A percentile compares a stretch with the other conserved stretches of the same genome.
Conservation (phyloP, 2,113 vertebrate genomes). For the Gymnogyps californianus region DNA sequence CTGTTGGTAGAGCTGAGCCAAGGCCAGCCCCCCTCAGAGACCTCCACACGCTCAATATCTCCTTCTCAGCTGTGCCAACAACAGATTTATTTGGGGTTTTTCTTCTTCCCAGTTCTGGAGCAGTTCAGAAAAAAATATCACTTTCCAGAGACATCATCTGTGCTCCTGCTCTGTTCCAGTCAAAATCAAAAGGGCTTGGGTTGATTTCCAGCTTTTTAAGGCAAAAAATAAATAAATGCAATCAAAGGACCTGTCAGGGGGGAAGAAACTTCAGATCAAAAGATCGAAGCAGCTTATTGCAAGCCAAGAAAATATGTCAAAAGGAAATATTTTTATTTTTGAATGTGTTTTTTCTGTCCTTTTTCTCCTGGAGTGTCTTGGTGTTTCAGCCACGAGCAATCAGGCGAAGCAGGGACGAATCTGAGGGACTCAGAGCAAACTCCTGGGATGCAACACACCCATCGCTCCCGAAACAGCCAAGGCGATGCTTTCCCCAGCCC, state of each 20-base stretch:
- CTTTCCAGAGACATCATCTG: not conserved
- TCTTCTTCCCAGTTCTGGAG: not conserved
- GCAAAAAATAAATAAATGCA: not conserved
- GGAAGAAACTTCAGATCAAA: constrained; percentile 16
- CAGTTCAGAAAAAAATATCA: not conserved
- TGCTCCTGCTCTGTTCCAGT: not conserved
- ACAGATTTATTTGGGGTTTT: constrained; percentile 5
- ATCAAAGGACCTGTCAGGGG: not conserved
- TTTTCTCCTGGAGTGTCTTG: not conserved
- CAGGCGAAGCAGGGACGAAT: not conserved
- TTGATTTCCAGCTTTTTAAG: constrained; percentile 30
- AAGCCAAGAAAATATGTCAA: not conserved
- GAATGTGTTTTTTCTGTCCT: not conserved
- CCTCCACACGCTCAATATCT: not conserved
- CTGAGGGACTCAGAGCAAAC: not conserved
- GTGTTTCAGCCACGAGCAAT: fast-evolving
- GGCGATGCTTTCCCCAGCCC: not conserved
- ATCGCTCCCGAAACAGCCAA: not conserved
- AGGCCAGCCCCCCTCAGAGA: not conserved
- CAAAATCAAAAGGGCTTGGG: not conserved
- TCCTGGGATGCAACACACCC: not conserved
- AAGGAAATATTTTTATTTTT: not conserved
- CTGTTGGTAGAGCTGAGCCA: not conserved
- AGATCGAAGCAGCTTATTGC: not conserved
- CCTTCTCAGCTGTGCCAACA: not conserved